These are phyloP conservation scores for Cryptoleucopteryx plumbea DNA, from an alignment of 2,113 vertebrate species.

Conservation along the genomic window DNA sequence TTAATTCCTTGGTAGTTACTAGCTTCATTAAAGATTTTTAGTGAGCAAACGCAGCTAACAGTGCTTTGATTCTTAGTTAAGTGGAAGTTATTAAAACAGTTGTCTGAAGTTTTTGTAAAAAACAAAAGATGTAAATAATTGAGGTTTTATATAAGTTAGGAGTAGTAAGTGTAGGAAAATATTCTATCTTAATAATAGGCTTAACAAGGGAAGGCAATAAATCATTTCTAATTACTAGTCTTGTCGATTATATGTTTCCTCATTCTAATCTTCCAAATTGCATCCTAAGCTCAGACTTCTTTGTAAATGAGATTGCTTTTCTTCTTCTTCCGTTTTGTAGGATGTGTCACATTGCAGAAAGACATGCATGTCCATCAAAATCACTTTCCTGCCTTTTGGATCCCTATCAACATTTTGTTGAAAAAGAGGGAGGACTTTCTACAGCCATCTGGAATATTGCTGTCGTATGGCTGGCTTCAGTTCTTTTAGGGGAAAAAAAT, in stretches of 20 bases:
- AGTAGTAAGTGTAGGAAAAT: constrained; percentile 16
- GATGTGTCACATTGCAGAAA: neutral
- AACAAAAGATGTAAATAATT: neutral
- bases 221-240: constrained; percentile 47
- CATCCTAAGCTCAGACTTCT: neutral
- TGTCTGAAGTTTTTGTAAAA: constrained; percentile 2
- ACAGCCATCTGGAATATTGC: neutral
- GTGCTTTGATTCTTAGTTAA: neutral
- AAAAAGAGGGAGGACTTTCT: neutral
- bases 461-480: neutral
- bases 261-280: constrained; percentile 25
- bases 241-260: constrained; percentile 19
- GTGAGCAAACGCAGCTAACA: neutral
- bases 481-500: neutral
- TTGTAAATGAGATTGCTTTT: constrained; percentile 19
- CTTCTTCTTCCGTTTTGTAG: neutral
- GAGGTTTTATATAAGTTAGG: neutral
- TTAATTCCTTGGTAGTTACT: neutral
- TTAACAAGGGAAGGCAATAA: constrained; percentile 53
- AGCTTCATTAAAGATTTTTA: neutral
- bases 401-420: neutral
- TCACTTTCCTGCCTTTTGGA: neutral
- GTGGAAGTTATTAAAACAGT: constrained; percentile 13
- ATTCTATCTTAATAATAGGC: constrained; percentile 28
- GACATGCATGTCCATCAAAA: neutral